Base-by-base conservation (phyloP, 2,113 vertebrate species). In the Amazona guildingii region DNA sequence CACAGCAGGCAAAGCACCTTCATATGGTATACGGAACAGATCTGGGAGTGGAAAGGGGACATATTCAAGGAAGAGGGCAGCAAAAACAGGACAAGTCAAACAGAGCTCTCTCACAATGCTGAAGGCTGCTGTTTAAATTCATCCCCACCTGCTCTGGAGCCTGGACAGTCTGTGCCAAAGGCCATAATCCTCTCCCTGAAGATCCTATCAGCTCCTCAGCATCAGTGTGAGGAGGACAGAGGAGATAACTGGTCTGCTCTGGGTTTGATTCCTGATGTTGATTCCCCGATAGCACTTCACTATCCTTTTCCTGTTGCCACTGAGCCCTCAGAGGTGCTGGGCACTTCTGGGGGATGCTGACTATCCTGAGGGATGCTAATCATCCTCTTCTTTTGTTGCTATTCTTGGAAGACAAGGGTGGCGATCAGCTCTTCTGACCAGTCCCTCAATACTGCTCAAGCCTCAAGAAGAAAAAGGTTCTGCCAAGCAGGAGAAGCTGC, bases 401-500 rank as follows among this genome's bases (percentile, higher is more conserved):
- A 1, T 66, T 66, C 35, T 44, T 87, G 57, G 81, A 69, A 85
- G 83, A 44, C 63, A 14, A 17, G 49, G 17, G 5, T 54, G 61
- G 29, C 2, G 16, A 55, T 17, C 29, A 33, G 33, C 82, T 68
- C 73, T 29, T 33, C 46, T 35, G 75, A 93, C 59, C 85, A 77
- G 75, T 66, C 85, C 75, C 88, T 90, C 0, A 0, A 20, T 35
- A 35, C 70, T 63, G 63, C 4, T 1, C 74, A 80, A 87, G 39
- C 67, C 94, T 92, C 91, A 62, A 31, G 46, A 49, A 86, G 61
- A n/a, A 44, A 64, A 74, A 86, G 54, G 90, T 37, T 76, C 83
- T 95, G 94, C 88, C 81, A 82, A 91, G 86, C 67, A 46, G 37
- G 31, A 21, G 67, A 68, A 91, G 83, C 81, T 70, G 88, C 83